phyloP scores from a whole-genome alignment of 1,140 invertebrate species.

The Musca vetustissima region DNA sequence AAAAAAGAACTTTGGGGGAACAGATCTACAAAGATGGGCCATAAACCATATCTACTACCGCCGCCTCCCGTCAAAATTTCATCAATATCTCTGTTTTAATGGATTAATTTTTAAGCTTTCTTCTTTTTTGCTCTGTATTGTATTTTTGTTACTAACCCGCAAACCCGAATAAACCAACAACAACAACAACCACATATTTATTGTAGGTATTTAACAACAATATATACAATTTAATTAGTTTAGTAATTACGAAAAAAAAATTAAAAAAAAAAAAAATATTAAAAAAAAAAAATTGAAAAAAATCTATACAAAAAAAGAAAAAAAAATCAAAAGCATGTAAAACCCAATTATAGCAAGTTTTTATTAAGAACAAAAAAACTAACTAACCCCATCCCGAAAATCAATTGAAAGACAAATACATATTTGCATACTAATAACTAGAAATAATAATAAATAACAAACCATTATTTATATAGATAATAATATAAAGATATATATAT shows the following conservation, averaged over 20 bases:
- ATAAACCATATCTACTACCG: too few relatives aligned
- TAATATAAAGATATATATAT: too few relatives aligned
- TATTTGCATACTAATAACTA: background rate
- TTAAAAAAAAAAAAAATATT: background rate
- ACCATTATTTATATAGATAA: too few relatives aligned
- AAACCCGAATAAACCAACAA: too few relatives aligned
- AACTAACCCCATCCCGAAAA: too few relatives aligned
- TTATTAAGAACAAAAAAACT: too few relatives aligned
- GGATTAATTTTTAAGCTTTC: slow-evolving; percentile 5
- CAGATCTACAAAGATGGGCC: too few relatives aligned
- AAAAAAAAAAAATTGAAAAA: background rate
- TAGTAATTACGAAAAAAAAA: background rate
- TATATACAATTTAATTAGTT: background rate
- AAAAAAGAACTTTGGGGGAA: too few relatives aligned
- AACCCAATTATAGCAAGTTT: too few relatives aligned
- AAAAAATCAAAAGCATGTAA: slow-evolving; percentile 11
- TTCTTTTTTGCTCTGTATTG: background rate
- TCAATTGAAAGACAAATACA: too few relatives aligned
- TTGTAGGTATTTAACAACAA: background rate
- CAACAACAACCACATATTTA: background rate
- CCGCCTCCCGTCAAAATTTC: too few relatives aligned
- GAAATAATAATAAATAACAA: slow-evolving; percentile 8
- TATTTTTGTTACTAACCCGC: slow-evolving; percentile 1
- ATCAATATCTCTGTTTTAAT: background rate
- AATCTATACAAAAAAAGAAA: too few relatives aligned